phyloP scores from a whole-genome alignment of 2,888 invertebrate species.

The Tenthredo notha region DNA sequence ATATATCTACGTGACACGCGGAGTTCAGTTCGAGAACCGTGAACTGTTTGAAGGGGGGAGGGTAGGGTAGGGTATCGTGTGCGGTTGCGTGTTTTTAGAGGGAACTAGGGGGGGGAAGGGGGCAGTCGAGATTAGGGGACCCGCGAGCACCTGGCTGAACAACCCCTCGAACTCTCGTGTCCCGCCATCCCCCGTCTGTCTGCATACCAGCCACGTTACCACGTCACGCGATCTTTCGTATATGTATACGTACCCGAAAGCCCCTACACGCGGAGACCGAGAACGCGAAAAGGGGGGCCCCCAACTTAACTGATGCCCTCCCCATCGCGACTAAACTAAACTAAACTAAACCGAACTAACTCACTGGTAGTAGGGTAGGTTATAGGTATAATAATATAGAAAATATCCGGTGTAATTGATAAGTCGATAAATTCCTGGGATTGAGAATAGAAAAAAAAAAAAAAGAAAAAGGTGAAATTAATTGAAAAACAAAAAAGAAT shows the following conservation, averaged over 20 bases:
- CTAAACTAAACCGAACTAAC: neutral
- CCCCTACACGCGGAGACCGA: neutral
- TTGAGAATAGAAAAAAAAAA: neutral
- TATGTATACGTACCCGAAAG: slow-evolving; percentile 5
- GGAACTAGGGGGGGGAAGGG: neutral
- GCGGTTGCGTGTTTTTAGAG: slow-evolving; percentile 49
- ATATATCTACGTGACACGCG: slow-evolving; percentile 7
- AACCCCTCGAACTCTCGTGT: slow-evolving; percentile 49
- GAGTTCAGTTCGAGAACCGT: slow-evolving; percentile 29
- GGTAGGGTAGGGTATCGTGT: slow-evolving; percentile 57
- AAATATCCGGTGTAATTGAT: slow-evolving; percentile 10
- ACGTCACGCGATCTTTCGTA: slow-evolving; percentile 47
- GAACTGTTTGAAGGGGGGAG: slow-evolving; percentile 26
- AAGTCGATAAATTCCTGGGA: slow-evolving; percentile 7
- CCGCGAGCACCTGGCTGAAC: slow-evolving; percentile 49
- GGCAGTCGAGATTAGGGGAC: slow-evolving; percentile 36
- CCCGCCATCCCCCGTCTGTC: slow-evolving; percentile 49
- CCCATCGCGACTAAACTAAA: neutral
- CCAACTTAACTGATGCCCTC: slow-evolving; percentile 9
- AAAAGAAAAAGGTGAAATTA: neutral
- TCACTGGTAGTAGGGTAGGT: slow-evolving; percentile 29
- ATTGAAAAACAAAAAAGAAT: neutral
- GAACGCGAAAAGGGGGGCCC: slow-evolving; percentile 19
- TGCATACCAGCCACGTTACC: slow-evolving; percentile 50
- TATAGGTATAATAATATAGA: slow-evolving; percentile 53